These are phyloP conservation scores for Oreochromis tanganicae DNA, from an alignment of 2,113 vertebrate genomes.

Conservation along the genomic window DNA sequence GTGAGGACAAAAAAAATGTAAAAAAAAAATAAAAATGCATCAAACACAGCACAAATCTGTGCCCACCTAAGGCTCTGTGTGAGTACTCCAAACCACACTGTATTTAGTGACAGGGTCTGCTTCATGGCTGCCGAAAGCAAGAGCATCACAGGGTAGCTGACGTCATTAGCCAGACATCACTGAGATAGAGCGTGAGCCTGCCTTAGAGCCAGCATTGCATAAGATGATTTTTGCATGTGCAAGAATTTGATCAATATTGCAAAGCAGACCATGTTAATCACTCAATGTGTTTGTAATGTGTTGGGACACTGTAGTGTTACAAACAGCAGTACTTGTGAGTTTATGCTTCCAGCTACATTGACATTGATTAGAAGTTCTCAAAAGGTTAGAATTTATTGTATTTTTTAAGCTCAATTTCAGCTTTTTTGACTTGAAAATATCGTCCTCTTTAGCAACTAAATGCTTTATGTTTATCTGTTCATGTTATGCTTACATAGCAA, in stretches of 20 bases:
- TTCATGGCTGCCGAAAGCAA: constrained; percentile 2
- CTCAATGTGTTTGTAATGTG: background rate
- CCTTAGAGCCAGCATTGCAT: background rate
- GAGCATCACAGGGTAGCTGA: background rate
- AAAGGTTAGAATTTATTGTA: background rate
- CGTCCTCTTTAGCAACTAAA: background rate
- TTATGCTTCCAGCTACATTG: background rate
- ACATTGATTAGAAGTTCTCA: background rate
- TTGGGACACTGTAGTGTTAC: background rate
- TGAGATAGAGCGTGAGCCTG: background rate
- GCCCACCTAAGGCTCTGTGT: background rate
- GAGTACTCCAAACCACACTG: background rate
- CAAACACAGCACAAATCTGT: background rate
- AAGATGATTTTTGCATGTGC: background rate
- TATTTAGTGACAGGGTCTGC: background rate
- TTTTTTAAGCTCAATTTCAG: background rate
- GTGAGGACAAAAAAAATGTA: background rate
- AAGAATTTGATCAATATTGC: background rate
- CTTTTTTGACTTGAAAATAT: background rate
- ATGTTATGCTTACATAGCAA: background rate
- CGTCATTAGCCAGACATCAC: constrained; percentile 8
- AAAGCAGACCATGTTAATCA: background rate
- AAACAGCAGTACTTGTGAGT: background rate
- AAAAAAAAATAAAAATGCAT: background rate
- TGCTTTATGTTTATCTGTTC: background rate